Conservation (phyloP, 2,113 vertebrate species). For the Entosphenus tridentatus region DNA sequence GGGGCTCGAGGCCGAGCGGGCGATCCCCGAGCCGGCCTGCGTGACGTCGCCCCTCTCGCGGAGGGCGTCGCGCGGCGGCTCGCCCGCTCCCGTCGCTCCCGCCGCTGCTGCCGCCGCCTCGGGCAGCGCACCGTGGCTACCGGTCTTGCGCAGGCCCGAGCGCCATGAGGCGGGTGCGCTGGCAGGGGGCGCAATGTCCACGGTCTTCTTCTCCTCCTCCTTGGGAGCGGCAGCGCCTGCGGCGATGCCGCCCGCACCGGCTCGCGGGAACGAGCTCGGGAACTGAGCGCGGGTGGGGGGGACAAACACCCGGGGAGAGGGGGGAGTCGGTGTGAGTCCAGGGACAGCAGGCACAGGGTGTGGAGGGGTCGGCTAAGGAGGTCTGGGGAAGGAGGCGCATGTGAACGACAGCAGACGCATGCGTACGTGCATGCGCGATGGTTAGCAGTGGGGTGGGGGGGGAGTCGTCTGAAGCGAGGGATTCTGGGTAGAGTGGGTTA, state of each 20-base stretch:
- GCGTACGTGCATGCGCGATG: no score
- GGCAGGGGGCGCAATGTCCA: no score
- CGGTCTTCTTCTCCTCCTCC: slow-evolving; percentile 9
- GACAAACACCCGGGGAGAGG: slow-evolving; percentile 10
- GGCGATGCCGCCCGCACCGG: slow-evolving; percentile 10
- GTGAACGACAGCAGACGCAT: no score
- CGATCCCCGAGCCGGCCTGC: slow-evolving; percentile 34
- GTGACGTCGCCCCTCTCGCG: neutral
- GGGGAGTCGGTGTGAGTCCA: no score
- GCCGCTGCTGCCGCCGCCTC: slow-evolving; percentile 42
- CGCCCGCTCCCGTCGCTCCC: slow-evolving; percentile 11
- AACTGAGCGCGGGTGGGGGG: neutral
- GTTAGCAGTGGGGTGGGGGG: no score
- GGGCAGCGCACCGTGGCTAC: slow-evolving; percentile 78
- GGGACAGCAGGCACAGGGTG: no score
- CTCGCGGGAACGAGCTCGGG: no score
- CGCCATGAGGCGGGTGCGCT: slow-evolving; percentile 54
- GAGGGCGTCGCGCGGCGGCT: neutral
- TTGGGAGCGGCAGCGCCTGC: slow-evolving; percentile 6
- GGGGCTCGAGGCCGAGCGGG: slow-evolving; percentile 88
- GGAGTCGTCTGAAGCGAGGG: no score
- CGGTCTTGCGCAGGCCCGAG: slow-evolving; percentile 72
- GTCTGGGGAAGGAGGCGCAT: no score
- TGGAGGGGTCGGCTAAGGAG: no score
- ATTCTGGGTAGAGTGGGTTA: no score